Base-by-base conservation (phyloP, 2,888 invertebrate species). In the Gastracanthus pulcherrimus region DNA sequence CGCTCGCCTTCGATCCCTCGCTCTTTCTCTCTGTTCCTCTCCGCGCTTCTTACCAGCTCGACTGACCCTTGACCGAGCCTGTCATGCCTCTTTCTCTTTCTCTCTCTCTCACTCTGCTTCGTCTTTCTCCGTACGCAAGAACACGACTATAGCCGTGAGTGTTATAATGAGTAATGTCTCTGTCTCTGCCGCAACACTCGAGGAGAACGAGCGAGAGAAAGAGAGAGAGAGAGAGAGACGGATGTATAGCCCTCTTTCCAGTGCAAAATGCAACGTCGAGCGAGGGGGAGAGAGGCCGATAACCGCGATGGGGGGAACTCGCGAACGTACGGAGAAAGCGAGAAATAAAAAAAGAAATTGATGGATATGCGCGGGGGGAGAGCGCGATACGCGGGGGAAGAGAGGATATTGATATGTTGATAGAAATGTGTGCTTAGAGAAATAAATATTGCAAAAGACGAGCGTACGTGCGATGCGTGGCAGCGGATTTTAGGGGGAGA, bases 111-210 rank as follows among this genome's bases (percentile, higher is more conserved):
- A n/a, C n/a, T n/a, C n/a, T n/a, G n/a, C n/a, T n/a, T n/a, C n/a
- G n/a, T n/a, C n/a, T n/a, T n/a, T n/a, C n/a, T 62, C 23, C 26
- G 13, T 45, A 5, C 66, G 55, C 76, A 69, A 80, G 85, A 86
- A 84, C 83, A 82, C 83, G 86, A 85, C 84, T n/a, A n/a, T n/a
- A n/a, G 84, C 82, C 76, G 84, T 85, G 86, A 88, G 88, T 87
- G 88, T 88, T 87, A 88, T 87, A 88, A 89, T 89, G 89, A 89
- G 85, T 88, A 86, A 88, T 88, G 87, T 77, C 80, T 78, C 78
- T 77, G 82, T 78, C 58, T n/a, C 19, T 55, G 41, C 41, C 7
- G 41, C 41, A 13, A 23, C 16, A 19, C 31, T 69, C 62, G 58
- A 69, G 23, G 38, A n/a, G 62, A 60, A 34, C 0, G 45, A 58